Base-by-base conservation (phyloP, 1,140 invertebrate species). In the Aphelenchoides avenae region DNA sequence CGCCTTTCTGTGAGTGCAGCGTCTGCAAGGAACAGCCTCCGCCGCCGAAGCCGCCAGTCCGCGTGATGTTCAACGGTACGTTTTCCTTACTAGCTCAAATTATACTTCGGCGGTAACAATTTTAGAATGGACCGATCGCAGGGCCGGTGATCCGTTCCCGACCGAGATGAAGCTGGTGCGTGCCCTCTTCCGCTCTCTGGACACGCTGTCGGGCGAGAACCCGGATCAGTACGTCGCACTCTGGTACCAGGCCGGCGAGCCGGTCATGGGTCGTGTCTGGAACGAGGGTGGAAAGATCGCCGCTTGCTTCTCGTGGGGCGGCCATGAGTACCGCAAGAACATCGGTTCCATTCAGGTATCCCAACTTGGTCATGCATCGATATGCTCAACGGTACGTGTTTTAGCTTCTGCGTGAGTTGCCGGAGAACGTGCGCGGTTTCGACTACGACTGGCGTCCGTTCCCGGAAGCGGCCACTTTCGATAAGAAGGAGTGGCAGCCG, bases 251-350 rank as follows among this genome's bases (percentile, higher is more conserved):
- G 54, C 64, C 31, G 66, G 66, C n/a, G n/a, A n/a, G n/a, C n/a
- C n/a, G n/a, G n/a, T n/a, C n/a, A n/a, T n/a, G n/a, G n/a, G n/a
- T n/a, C 53, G 68, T 18, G 40, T 71, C 37, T 71, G 61, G 68
- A 66, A 71, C 34, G 65, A 68, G 13, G 40, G 41, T 27, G 66
- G 66, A 36, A 71, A 71, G 57, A 65, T 66, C 49, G 63, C 53
- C 18, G 65, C 68, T 33, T 50, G 39, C 50, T 66, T 66, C 34
- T 29, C 27, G 4, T 66, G 58, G 58, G 41, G 36, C 9, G 62
- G 47, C 18, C 44, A 66, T 34, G 66, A 66, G 63, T 66, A 68
- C 64, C 52, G 52, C 26, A 49, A 24, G 27, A 66, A 66, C 58
- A 34, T 66, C 30, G 64, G 64, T 27, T 66, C 68, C 30, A 49